Evolutionary conservation across 2,888 invertebrate genomes (phyloP).

Genomic region (Silvanus unidentatus): DNA sequence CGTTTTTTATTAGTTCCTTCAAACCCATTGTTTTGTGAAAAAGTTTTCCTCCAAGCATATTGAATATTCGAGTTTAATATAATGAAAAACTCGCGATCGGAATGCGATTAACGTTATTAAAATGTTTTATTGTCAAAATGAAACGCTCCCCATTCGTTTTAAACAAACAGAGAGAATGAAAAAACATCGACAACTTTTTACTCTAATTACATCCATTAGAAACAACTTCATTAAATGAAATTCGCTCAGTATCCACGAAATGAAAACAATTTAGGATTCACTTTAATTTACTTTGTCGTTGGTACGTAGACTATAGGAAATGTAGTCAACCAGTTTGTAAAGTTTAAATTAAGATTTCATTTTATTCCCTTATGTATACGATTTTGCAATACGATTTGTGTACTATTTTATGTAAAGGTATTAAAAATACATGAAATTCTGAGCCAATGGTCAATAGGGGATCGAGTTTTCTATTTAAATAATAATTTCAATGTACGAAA

Average conservation of each 20-base stretch:
- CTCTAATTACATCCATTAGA: slow-evolving; percentile 13
- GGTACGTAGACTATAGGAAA: slow-evolving; percentile 25
- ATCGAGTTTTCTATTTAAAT: too few relatives aligned
- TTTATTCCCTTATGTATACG: slow-evolving; percentile 12
- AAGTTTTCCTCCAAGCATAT: too few relatives aligned
- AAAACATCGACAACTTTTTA: slow-evolving; percentile 2
- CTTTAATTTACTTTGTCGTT: slow-evolving; percentile 29
- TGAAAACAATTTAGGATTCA: slow-evolving; percentile 28
- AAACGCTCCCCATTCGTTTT: too few relatives aligned
- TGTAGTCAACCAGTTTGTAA: slow-evolving; percentile 27
- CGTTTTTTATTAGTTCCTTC: too few relatives aligned
- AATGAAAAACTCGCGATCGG: too few relatives aligned
- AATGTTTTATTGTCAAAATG: too few relatives aligned
- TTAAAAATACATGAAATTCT: too few relatives aligned
- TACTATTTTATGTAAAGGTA: neutral
- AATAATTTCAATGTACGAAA: too few relatives aligned
- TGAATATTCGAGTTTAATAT: too few relatives aligned
- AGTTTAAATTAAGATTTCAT: slow-evolving; percentile 24
- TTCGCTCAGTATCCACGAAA: slow-evolving; percentile 25
- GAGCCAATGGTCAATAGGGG: too few relatives aligned
- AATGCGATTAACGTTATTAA: too few relatives aligned
- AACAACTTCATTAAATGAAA: slow-evolving; percentile 22
- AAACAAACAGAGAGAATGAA: neutral
- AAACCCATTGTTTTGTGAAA: too few relatives aligned
- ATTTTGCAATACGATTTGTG: slow-evolving; percentile 9